phyloP scores from a whole-genome alignment of 2,888 invertebrate species.

The Idaea dimidiata region DNA sequence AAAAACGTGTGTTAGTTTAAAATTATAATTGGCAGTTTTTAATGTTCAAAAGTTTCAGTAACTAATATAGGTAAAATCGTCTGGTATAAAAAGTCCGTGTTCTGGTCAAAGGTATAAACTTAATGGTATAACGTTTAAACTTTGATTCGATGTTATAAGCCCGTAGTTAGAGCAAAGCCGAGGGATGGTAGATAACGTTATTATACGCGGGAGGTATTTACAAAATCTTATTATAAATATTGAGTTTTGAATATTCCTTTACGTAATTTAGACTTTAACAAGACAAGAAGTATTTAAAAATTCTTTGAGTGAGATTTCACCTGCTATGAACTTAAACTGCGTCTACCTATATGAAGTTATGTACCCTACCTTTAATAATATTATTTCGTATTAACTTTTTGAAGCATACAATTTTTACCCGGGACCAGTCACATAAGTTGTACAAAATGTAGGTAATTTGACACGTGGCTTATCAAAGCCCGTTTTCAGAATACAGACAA shows the following conservation, averaged over 20 bases:
- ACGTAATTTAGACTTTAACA: background rate
- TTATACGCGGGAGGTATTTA: constrained; percentile 5
- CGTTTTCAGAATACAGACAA: too few relatives aligned
- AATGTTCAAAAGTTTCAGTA: background rate
- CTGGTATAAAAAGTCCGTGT: constrained; percentile 29
- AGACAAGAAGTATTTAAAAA: background rate
- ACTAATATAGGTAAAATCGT: constrained; percentile 26
- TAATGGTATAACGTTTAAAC: constrained; percentile 55
- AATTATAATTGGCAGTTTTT: too few relatives aligned
- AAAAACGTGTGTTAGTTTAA: too few relatives aligned
- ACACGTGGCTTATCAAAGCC: too few relatives aligned
- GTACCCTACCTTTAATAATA: too few relatives aligned
- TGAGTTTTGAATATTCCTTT: background rate
- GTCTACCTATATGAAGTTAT: too few relatives aligned
- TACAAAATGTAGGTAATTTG: too few relatives aligned
- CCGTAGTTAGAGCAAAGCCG: constrained; percentile 27
- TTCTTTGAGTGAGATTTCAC: too few relatives aligned
- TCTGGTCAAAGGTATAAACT: constrained; percentile 50
- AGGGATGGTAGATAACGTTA: constrained; percentile 18
- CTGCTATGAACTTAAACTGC: too few relatives aligned
- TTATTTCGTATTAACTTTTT: too few relatives aligned
- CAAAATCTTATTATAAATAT: background rate
- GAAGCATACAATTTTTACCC: too few relatives aligned
- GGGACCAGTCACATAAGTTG: too few relatives aligned
- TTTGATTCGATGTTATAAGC: constrained; percentile 39